A percentile compares a stretch with the other conserved stretches of the same genome.
Evolutionary conservation across 2,888 invertebrate genomes (phyloP).

Genomic region (Tipula helvola): DNA sequence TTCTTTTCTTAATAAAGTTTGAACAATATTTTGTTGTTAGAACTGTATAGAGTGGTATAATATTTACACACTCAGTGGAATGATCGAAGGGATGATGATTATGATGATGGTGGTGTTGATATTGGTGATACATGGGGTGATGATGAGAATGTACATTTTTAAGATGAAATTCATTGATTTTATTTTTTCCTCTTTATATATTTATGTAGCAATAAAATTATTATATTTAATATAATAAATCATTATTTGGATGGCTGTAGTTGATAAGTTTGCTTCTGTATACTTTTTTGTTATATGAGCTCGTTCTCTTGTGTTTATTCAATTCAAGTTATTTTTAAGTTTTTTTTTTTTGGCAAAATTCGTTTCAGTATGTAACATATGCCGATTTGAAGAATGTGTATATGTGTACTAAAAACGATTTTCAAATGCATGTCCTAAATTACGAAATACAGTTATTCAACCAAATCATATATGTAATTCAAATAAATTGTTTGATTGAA

Average conservation of each 20-base stretch:
- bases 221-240: not conserved
- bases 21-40: not conserved
- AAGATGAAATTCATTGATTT: constrained; percentile 4
- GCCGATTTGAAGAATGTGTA: not conserved
- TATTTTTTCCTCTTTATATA: not conserved
- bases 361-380: not conserved
- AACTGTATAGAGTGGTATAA: not conserved
- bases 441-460: not conserved
- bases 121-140: not conserved
- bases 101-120: not conserved
- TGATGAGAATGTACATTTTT: not conserved
- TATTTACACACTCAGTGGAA: not conserved
- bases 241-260: not conserved
- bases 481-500: not conserved
- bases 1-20: not conserved
- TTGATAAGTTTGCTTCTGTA: not conserved
- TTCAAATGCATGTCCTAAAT: not conserved
- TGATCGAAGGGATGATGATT: not conserved
- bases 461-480: not conserved
- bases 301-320: not conserved
- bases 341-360: not conserved
- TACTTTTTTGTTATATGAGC: not conserved
- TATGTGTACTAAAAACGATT: not conserved
- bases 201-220: not conserved
- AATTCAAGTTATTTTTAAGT: not conserved